These are phyloP conservation scores for Micronycteris hirsuta DNA, from an alignment of 2,113 vertebrate genomes.

Conservation along the genomic window DNA sequence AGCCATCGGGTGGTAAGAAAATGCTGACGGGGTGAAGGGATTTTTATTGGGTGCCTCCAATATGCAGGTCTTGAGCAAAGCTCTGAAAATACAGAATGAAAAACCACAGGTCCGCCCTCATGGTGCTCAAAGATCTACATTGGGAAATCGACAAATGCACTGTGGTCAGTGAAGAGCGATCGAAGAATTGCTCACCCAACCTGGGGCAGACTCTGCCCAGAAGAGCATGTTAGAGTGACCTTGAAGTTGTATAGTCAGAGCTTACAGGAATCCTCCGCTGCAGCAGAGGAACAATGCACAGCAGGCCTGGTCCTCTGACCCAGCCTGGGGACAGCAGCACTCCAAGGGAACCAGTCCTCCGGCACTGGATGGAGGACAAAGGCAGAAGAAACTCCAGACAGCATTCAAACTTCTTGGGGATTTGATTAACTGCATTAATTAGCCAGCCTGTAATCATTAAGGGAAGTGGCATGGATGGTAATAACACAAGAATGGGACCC, in stretches of 20 bases:
- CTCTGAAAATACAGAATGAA: not conserved
- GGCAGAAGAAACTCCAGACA: not conserved
- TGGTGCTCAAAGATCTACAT: not conserved
- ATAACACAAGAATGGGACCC: conserved; percentile 43
- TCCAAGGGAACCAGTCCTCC: not conserved
- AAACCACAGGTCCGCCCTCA: not conserved
- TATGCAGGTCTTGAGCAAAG: not conserved
- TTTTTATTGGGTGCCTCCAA: not conserved
- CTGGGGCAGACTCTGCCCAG: not conserved
- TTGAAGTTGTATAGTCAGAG: not conserved
- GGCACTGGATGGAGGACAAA: not conserved
- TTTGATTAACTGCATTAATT: conserved; percentile 72
- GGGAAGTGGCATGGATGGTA: conserved; percentile 3
- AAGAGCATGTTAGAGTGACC: not conserved
- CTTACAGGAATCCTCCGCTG: not conserved
- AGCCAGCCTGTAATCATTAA: conserved; percentile 55
- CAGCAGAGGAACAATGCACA: not conserved
- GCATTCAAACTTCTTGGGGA: conserved; percentile 34
- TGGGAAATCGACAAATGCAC: not conserved
- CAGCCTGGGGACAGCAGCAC: not conserved
- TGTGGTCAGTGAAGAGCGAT: not conserved
- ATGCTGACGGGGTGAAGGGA: not conserved
- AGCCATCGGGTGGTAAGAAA: not conserved
- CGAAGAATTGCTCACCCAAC: not conserved
- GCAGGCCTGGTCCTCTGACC: not conserved